These are phyloP conservation scores for Argyrosomus japonicus DNA, from an alignment of 2,113 vertebrate species.

Conservation along the genomic window DNA sequence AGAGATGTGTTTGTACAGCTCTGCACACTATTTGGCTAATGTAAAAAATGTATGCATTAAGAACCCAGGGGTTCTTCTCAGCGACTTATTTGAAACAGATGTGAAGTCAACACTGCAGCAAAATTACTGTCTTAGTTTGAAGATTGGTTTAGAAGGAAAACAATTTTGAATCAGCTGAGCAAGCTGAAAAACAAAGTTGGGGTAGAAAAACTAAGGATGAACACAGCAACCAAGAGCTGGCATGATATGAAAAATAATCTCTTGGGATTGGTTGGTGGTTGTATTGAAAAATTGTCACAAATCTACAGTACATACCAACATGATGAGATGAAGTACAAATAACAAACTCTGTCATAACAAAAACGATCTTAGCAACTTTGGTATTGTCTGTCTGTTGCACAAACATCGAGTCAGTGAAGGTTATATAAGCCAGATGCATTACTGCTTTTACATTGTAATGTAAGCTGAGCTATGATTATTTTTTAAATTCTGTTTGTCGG, in stretches of 20 bases:
- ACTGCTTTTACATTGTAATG: not conserved
- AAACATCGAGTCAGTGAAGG: not conserved
- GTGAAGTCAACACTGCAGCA: constrained; percentile 2
- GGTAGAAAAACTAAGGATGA: not conserved
- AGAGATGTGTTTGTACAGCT: constrained; percentile 13
- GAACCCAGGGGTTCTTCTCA: constrained; percentile 16
- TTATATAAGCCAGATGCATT: not conserved
- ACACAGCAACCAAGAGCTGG: not conserved
- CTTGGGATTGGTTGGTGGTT: not conserved
- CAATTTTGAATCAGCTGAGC: not conserved
- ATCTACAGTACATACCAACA: not conserved
- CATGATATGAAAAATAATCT: not conserved
- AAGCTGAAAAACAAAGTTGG: not conserved
- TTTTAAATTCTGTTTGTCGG: constrained; percentile 38
- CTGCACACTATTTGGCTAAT: constrained; percentile 9
- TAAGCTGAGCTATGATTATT: not conserved
- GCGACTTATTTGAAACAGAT: constrained; percentile 40
- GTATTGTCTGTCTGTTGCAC: not conserved
- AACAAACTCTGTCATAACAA: not conserved
- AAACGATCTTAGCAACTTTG: not conserved
- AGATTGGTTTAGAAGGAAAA: not conserved
- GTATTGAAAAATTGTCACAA: not conserved
- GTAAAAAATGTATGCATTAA: not conserved
- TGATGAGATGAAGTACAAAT: not conserved
- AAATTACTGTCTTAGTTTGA: constrained; percentile 5